Percentiles rank a stretch among this genome's conserved stretches.
phyloP scores from a whole-genome alignment of 2,113 vertebrate genomes.

The Cebidichthys violaceus region DNA sequence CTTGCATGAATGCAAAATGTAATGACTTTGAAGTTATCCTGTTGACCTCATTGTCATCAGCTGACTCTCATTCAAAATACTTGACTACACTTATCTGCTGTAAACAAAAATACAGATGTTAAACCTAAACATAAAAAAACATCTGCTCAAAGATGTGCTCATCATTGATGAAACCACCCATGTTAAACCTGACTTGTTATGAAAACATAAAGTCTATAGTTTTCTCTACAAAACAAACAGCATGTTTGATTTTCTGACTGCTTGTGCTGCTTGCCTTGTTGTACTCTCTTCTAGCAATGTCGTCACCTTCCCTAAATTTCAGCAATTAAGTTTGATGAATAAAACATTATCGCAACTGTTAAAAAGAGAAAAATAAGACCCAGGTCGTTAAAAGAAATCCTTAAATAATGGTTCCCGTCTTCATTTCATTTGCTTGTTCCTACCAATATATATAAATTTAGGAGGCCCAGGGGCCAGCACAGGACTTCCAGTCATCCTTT shows the following conservation, averaged over 20 bases:
- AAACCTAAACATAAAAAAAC: neutral
- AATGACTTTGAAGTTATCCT: constrained; percentile 37
- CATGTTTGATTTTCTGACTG: constrained; percentile 19
- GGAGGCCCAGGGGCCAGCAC: constrained; percentile 12
- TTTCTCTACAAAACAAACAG: neutral
- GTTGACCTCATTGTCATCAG: constrained; percentile 29
- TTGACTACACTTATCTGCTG: neutral
- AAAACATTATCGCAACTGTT: constrained; percentile 29
- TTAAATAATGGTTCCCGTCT: constrained; percentile 13
- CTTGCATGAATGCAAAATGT: constrained; percentile 42
- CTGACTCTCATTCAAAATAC: constrained; percentile 1
- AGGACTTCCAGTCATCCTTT: constrained; percentile 59
- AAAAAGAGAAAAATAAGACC: constrained; percentile 31
- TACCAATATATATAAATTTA: constrained; percentile 31
- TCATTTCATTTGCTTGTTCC: constrained; percentile 15
- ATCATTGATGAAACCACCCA: neutral
- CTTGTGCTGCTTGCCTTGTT: constrained; percentile 4
- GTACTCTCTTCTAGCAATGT: constrained; percentile 20
- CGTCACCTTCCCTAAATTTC: constrained; percentile 36
- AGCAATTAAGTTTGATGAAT: constrained; percentile 27
- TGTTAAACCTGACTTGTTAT: neutral
- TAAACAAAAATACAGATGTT: neutral
- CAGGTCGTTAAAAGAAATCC: constrained; percentile 19
- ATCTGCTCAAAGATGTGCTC: neutral
- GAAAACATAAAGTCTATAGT: neutral